Evolutionary conservation across 2,113 vertebrate genomes (phyloP).

Genomic region (Stigmatopora nigra): DNA sequence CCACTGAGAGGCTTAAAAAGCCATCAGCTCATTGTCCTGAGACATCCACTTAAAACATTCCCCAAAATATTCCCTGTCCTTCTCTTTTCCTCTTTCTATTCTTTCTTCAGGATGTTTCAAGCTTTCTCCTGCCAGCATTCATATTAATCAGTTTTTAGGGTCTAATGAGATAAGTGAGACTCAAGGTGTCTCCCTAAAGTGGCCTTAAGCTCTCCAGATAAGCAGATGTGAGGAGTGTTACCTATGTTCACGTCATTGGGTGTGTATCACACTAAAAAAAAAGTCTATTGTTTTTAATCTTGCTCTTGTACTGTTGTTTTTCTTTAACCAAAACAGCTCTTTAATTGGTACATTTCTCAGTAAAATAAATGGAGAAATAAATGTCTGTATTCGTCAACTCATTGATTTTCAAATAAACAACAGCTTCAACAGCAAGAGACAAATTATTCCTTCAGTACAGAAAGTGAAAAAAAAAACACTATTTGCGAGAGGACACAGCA

Average conservation of each 20-base stretch:
- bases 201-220: slow-evolving; percentile 63
- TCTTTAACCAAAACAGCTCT: slow-evolving; percentile 16
- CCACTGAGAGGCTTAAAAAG: slow-evolving; percentile 82
- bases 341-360: neutral
- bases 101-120: slow-evolving; percentile 68
- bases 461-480: too few species aligned
- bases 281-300: slow-evolving; percentile 48
- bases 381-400: too few species aligned
- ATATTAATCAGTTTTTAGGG: slow-evolving; percentile 94
- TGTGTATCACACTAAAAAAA: slow-evolving; percentile 46
- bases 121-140: slow-evolving; percentile 78
- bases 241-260: slow-evolving; percentile 47
- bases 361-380: too few species aligned
- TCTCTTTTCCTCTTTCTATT: slow-evolving; percentile 64
- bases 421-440: neutral
- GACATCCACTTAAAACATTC: slow-evolving; percentile 71
- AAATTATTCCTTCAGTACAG: neutral
- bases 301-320: slow-evolving; percentile 19
- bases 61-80: slow-evolving; percentile 57
- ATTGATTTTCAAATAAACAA: too few species aligned
- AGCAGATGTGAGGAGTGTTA: slow-evolving; percentile 64
- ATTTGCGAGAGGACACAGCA: too few species aligned
- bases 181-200: slow-evolving; percentile 72
- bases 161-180: slow-evolving; percentile 92
- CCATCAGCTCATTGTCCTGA: slow-evolving; percentile 80